phyloP scores from a whole-genome alignment of 2,113 vertebrate species.

The Symphodus melops region DNA sequence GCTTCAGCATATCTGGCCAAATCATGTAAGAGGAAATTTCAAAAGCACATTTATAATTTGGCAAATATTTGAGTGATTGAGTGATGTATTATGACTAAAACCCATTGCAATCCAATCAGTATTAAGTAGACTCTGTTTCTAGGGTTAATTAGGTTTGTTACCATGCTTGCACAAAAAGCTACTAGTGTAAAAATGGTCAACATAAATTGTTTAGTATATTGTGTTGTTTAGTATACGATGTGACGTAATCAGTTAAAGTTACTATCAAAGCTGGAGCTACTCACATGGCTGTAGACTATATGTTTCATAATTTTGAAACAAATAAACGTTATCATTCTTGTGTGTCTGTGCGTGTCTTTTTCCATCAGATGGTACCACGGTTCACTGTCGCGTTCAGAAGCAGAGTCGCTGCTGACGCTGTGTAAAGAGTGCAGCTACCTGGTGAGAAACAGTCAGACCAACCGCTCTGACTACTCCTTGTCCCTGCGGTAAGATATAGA shows the following conservation, averaged over 20 bases:
- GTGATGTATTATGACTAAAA: neutral
- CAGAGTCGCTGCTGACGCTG: constrained; percentile 92
- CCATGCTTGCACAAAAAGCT: too few species aligned
- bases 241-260: neutral
- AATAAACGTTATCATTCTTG: too few species aligned
- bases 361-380: constrained; percentile 95
- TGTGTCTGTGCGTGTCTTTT: constrained; percentile 21
- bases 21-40: neutral
- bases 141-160: neutral
- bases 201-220: too few species aligned
- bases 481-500: constrained; percentile 82
- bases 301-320: too few species aligned
- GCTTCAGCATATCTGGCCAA: neutral
- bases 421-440: constrained; percentile 99
- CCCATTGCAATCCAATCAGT: neutral
- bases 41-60: neutral
- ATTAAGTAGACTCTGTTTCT: neutral
- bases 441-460: constrained; percentile 94
- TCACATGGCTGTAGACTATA: too few species aligned
- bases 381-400: constrained; percentile 91
- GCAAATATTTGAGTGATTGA: neutral
- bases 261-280: too few species aligned
- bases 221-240: too few species aligned
- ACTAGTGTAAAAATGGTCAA: too few species aligned
- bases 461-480: constrained; percentile 92